These are phyloP conservation scores for Cephalopachus bancanus DNA, from an alignment of 2,797 vertebrate genomes.

Conservation along the genomic window DNA sequence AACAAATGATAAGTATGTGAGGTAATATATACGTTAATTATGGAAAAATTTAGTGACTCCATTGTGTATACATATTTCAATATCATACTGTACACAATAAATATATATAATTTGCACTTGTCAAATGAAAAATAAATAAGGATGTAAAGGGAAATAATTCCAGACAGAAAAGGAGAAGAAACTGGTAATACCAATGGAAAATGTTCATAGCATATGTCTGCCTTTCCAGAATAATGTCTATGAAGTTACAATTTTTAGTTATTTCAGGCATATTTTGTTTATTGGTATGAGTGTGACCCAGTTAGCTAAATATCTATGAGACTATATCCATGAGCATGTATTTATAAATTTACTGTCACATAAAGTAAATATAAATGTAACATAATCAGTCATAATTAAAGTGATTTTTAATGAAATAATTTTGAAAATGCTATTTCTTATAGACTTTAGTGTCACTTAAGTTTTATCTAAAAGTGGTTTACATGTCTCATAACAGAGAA, in stretches of 20 bases:
- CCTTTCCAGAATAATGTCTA: background rate
- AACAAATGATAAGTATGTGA: background rate
- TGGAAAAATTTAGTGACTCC: background rate
- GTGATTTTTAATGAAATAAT: background rate
- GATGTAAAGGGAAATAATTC: background rate
- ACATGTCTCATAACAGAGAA: background rate
- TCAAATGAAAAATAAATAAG: background rate
- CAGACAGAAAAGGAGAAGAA: background rate
- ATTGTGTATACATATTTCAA: background rate
- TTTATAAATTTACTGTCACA: background rate
- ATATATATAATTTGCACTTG: background rate
- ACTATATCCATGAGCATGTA: background rate
- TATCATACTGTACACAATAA: background rate
- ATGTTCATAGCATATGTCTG: background rate
- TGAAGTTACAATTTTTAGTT: background rate
- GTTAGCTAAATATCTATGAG: background rate
- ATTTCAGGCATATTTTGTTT: constrained; percentile 14
- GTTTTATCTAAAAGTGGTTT: background rate
- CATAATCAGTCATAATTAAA: background rate
- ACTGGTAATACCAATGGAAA: background rate
- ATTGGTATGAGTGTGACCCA: background rate
- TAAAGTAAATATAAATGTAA: background rate
- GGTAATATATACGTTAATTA: background rate
- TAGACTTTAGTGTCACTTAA: background rate
- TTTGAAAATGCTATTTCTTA: background rate